Conservation (phyloP, 2,797 vertebrate genomes). For the Silurus lanzhouensis region DNA sequence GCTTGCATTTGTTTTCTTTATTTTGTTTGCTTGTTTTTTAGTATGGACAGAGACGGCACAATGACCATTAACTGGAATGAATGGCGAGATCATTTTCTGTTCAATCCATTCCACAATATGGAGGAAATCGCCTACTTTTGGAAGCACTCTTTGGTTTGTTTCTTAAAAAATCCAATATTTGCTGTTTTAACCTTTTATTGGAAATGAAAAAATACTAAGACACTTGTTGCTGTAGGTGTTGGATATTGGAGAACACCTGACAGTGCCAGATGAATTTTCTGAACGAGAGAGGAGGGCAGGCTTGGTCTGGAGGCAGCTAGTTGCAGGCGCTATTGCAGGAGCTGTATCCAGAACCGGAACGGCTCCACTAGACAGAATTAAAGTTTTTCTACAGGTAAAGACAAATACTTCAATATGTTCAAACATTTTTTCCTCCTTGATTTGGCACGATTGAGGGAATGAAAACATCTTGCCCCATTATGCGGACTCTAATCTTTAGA, state of each 20-base stretch:
- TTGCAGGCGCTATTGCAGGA: slow-evolving; percentile 88
- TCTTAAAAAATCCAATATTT: not conserved
- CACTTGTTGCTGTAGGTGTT: slow-evolving; percentile 65
- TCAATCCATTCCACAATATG: slow-evolving; percentile 85
- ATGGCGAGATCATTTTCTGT: slow-evolving; percentile 86
- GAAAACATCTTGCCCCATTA: not conserved
- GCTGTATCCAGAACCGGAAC: slow-evolving; percentile 92
- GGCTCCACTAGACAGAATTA: slow-evolving; percentile 90
- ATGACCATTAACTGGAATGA: slow-evolving; percentile 88
- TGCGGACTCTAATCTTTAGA: not conserved
- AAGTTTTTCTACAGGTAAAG: slow-evolving; percentile 91
- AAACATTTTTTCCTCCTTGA: not conserved
- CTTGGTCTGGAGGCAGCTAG: slow-evolving; percentile 90
- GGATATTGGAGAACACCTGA: slow-evolving; percentile 90
- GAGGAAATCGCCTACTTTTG: slow-evolving; percentile 83
- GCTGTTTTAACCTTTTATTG: not conserved
- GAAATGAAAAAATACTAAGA: not conserved
- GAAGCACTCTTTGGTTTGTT: slow-evolving; percentile 79
- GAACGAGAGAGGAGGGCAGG: slow-evolving; percentile 85
- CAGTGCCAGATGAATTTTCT: slow-evolving; percentile 92
- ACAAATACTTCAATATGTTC: not conserved
- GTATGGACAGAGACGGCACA: slow-evolving; percentile 84
- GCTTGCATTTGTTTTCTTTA: not conserved
- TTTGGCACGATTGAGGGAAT: not conserved
- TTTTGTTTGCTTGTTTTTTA: slow-evolving; percentile 64